Base-by-base conservation (phyloP, 2,888 invertebrate genomes). In the Drosophila mimica region DNA sequence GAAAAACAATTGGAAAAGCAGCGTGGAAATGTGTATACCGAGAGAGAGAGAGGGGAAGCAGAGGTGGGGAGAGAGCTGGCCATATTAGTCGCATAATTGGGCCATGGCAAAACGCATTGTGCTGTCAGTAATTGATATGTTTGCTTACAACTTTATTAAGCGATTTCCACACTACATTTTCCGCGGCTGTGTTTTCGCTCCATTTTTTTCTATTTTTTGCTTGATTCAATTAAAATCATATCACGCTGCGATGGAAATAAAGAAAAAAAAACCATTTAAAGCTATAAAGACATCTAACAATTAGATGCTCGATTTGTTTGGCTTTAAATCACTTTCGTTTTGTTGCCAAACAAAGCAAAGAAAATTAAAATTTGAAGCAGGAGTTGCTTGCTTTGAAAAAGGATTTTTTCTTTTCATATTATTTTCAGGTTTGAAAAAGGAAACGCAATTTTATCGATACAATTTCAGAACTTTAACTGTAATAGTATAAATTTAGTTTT, bases 81-180 rank as follows among this genome's bases (percentile, higher is more conserved):
- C 59, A 70, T 61, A 74, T 74, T 58, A 52, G 75, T 13, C 64
- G 66, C 65, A 81, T 84, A 79, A 79, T 83, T 83, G 83, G 88
- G 83, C 79, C 83, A 83, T 59, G 77, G 64, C 66, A 69, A 63
- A 63, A 79, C 76, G 84, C 82, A 74, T 69, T 76, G 74, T 71
- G 68, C 76, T 76, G 73, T 60, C 70, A 17, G 83, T 87, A 83
- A 83, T 83, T 84, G 83, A 83, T 83, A 83, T 87, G 88, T 87
- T 83, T n/a, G 38, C 17, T 30, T 87, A 83, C 83, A 87, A 85
- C 83, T 87, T 70, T 77, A 83, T 83, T 84, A 80, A 71, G 56
- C 15, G 5, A 48, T 61, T 59, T 61, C 43, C 62, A 51, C 66
- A 56, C 17, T 3, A 25, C 6, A 20, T 36, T 57, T 49, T 49